phyloP scores from a whole-genome alignment of 2,888 invertebrate species.

The Diloba caeruleocephala region DNA sequence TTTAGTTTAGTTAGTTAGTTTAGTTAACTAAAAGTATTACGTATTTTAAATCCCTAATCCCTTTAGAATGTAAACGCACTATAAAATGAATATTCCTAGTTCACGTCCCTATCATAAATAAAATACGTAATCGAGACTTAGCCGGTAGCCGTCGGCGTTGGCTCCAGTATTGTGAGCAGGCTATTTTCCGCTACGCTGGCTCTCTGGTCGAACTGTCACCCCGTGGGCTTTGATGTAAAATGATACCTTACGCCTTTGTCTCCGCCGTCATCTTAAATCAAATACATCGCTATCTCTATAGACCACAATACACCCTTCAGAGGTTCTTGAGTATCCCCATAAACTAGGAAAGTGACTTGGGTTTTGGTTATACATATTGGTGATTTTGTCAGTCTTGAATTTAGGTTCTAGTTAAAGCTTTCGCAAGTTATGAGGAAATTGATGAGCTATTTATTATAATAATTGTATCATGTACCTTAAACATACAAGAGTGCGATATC shows the following conservation, averaged over 20 bases:
- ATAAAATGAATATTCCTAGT: constrained; percentile 30
- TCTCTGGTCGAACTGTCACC: constrained; percentile 54
- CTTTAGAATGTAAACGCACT: constrained; percentile 5
- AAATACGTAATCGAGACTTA: constrained; percentile 44
- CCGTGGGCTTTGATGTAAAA: constrained; percentile 61
- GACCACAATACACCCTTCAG: constrained; percentile 24
- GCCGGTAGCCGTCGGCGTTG: constrained; percentile 26
- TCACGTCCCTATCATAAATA: constrained; percentile 40
- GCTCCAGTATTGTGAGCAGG: constrained; percentile 54
- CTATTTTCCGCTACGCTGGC: constrained; percentile 71
- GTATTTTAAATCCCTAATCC: background rate
- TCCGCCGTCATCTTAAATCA: constrained; percentile 57
- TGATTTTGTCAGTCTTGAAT: constrained; percentile 8
- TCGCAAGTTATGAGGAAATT: too few relatives aligned
- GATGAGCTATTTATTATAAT: too few relatives aligned
- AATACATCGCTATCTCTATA: constrained; percentile 45
- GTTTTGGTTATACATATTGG: constrained; percentile 7
- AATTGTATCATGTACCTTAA: too few relatives aligned
- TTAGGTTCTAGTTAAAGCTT: too few relatives aligned
- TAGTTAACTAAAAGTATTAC: too few relatives aligned
- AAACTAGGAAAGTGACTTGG: constrained; percentile 21
- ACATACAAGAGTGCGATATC: too few relatives aligned
- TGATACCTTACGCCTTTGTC: constrained; percentile 62
- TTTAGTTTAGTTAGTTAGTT: too few relatives aligned
- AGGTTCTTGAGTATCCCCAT: constrained; percentile 17